Evolutionary conservation across 2,797 vertebrate genomes (phyloP), one percentile per base, ranked within the genome.

Genomic region (Ficedula albicollis): DNA sequence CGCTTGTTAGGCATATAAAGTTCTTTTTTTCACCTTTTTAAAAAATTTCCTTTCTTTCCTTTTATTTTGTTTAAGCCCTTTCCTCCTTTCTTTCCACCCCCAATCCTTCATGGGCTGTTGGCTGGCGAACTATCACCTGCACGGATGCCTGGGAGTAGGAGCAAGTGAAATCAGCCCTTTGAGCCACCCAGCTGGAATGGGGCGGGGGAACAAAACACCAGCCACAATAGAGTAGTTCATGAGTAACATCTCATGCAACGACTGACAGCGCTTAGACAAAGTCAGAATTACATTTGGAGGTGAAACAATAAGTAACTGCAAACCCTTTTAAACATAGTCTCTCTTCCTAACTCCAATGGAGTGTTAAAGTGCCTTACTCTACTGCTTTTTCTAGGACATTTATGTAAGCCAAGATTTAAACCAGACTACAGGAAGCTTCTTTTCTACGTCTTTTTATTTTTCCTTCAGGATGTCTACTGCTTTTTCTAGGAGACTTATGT

Each of bases 101-200:
- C 97, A 97, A 95, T 96, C 97, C 97, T 98, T 98, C 98, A 96
- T 98, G 98, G 98, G 97, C 98, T 98, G 98, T 98, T 98, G 98
- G 98, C 98, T 98, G 97, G 97, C 98, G 97, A 98, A 96, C 98
- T 98, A 98, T 99, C 98, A 98, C 98, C 98, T 98, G 98, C 98
- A 98, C 78, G 84, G 96, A 96, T 98, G 98, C 98, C 98, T 98
- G 98, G 96, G 95, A 98, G 95, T 96, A 97, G 96, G 92, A 97
- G 97, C 97, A 98, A 98, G 97, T 84, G 95, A 98, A 98, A 98
- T 96, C 94, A 66, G 95, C 96, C 98, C 97, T 98, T 97, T 97
- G 97, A 98, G 97, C 97, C 97, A 97, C 97, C 96, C 97, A 97
- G 97, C 96, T 97, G 97, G 96, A 98, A 97, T 97, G 89, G 92